A percentile compares a stretch with the other conserved stretches of the same genome.
Conservation (phyloP, 1,140 invertebrate species). For the Anagrus nilaparvatae region DNA sequence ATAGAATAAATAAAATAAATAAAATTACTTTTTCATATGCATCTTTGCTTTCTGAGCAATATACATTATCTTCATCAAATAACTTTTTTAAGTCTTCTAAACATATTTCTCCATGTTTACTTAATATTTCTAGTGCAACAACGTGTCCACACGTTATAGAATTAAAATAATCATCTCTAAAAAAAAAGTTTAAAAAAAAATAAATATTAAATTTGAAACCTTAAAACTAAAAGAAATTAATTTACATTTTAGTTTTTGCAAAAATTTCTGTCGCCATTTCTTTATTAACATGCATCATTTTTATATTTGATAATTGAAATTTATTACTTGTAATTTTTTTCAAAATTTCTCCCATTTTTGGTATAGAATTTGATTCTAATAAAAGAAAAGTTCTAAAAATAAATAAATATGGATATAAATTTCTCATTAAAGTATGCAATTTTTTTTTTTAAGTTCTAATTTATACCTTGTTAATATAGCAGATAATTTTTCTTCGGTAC, state of each 20-base stretch:
- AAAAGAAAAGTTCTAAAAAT: slow-evolving; percentile 62
- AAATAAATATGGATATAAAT: slow-evolving; percentile 10
- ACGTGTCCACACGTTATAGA: slow-evolving; percentile 61
- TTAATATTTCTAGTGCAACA: slow-evolving; percentile 63
- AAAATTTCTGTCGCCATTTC: slow-evolving; percentile 54
- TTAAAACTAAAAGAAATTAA: neutral
- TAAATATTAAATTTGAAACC: neutral
- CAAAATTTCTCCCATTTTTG: slow-evolving; percentile 64
- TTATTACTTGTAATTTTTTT: slow-evolving; percentile 53
- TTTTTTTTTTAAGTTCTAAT: neutral
- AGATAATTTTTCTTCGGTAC: slow-evolving; percentile 49
- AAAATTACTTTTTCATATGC: slow-evolving; percentile 39
- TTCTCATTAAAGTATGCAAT: slow-evolving; percentile 2
- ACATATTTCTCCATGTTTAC: slow-evolving; percentile 54
- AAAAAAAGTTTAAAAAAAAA: slow-evolving; percentile 6
- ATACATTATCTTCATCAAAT: slow-evolving; percentile 61
- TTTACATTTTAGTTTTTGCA: slow-evolving; percentile 37
- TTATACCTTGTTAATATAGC: slow-evolving; percentile 50
- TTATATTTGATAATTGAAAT: slow-evolving; percentile 61
- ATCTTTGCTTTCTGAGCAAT: slow-evolving; percentile 48
- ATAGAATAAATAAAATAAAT: neutral
- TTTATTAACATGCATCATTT: slow-evolving; percentile 54
- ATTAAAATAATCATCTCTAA: slow-evolving; percentile 44
- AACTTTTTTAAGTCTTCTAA: slow-evolving; percentile 57
- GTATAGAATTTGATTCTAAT: slow-evolving; percentile 61